A percentile compares a stretch with the other conserved stretches of the same genome.
Conservation (phyloP, 2,113 vertebrate species). For the Callionymus lyra region DNA sequence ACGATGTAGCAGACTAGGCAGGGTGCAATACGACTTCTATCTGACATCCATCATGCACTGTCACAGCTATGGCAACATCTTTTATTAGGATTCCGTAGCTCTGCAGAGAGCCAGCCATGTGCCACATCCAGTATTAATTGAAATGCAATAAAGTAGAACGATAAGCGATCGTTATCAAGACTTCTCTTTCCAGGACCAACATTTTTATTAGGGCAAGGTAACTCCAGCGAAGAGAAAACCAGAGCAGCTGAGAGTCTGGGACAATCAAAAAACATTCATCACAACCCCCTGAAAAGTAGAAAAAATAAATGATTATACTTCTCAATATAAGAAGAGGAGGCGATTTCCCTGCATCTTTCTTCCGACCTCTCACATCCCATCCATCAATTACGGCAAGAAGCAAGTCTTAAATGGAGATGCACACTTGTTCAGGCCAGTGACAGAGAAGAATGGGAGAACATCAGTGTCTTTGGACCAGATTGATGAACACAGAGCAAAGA, state of each 20-base stretch:
- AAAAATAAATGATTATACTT: slow-evolving; percentile 14
- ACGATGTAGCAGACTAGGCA: slow-evolving; percentile 19
- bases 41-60: slow-evolving; percentile 35
- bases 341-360: slow-evolving; percentile 18
- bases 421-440: slow-evolving; percentile 4
- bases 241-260: slow-evolving; percentile 13
- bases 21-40: slow-evolving; percentile 8
- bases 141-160: slow-evolving; percentile 20
- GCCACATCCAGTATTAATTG: slow-evolving; percentile 20
- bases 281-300: slow-evolving; percentile 4
- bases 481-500: slow-evolving; percentile 26
- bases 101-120: slow-evolving; percentile 13
- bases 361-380: slow-evolving; percentile 29
- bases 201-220: too few relatives aligned
- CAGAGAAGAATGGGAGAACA: slow-evolving; percentile 4
- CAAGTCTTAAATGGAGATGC: neutral
- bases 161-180: slow-evolving; percentile 30
- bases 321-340: slow-evolving; percentile 7
- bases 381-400: slow-evolving; percentile 17
- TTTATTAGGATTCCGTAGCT: slow-evolving; percentile 16
- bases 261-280: slow-evolving; percentile 1
- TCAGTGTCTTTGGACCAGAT: slow-evolving; percentile 1
- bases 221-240: neutral
- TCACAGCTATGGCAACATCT: slow-evolving; percentile 43
- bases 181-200: slow-evolving; percentile 16